phyloP scores from a whole-genome alignment of 2,888 invertebrate species.

The Eilema griseolum region DNA sequence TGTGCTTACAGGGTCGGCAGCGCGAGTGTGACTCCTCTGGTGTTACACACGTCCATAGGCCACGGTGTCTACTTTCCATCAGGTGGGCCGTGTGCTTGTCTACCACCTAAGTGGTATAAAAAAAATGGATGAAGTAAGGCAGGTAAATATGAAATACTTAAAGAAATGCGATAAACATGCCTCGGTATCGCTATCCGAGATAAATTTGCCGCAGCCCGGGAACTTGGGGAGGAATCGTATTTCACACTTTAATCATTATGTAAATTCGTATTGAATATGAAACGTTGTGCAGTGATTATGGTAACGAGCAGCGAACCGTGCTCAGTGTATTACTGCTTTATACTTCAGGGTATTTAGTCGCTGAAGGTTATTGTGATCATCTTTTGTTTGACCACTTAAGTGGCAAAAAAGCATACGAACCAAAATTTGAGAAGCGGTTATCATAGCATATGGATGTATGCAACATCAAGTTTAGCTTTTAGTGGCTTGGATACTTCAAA shows the following conservation, averaged over 20 bases:
- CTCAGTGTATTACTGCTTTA: conserved; percentile 20
- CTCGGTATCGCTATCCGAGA: conserved; percentile 17
- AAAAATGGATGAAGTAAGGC: not conserved
- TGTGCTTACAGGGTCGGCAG: too few relatives aligned
- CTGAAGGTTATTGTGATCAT: not conserved
- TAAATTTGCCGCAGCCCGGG: conserved; percentile 23
- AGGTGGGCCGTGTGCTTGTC: too few relatives aligned
- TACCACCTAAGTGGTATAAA: too few relatives aligned
- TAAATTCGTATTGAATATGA: conserved; percentile 34
- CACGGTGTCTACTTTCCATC: too few relatives aligned
- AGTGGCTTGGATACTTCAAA: too few relatives aligned
- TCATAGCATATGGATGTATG: too few relatives aligned
- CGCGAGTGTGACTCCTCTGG: too few relatives aligned
- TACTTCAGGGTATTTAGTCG: not conserved
- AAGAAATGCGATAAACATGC: conserved; percentile 10
- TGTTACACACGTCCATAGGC: too few relatives aligned
- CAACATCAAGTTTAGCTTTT: too few relatives aligned
- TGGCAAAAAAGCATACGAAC: too few relatives aligned
- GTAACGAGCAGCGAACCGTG: conserved; percentile 26
- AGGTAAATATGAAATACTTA: not conserved
- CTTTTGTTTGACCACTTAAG: too few relatives aligned
- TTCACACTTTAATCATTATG: conserved; percentile 37
- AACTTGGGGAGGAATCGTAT: conserved; percentile 27
- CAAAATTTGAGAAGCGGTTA: too few relatives aligned
- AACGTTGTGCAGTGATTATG: conserved; percentile 36